A percentile compares a stretch with the other conserved stretches of the same genome.
These are phyloP conservation scores for Harpegnathos saltator DNA, from an alignment of 1,140 invertebrate species.

Conservation along the genomic window DNA sequence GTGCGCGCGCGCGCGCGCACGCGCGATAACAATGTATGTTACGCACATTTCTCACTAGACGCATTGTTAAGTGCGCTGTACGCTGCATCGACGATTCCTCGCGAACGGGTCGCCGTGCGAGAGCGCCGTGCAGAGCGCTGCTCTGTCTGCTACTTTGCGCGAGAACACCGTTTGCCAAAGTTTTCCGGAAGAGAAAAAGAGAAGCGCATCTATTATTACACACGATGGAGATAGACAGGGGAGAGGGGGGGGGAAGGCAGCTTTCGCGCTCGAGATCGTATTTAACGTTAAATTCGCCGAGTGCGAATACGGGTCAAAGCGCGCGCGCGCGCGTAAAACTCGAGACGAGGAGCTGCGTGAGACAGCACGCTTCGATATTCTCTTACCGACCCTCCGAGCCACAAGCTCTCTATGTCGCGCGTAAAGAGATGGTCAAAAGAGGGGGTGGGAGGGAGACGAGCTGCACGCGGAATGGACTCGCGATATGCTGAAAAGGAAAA, in stretches of 20 bases:
- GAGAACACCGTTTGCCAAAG: constrained; percentile 3
- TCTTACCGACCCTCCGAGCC: too few species aligned
- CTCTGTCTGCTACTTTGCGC: too few species aligned
- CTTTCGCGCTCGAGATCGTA: background rate
- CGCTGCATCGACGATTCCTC: too few species aligned
- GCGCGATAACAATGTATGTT: background rate
- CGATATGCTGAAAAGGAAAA: background rate
- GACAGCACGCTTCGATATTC: background rate
- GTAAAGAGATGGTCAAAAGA: too few species aligned
- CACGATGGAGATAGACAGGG: too few species aligned
- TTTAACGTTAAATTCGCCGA: background rate
- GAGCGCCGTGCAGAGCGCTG: too few species aligned
- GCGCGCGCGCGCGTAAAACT: background rate
- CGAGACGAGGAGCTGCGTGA: background rate
- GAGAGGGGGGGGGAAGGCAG: too few species aligned
- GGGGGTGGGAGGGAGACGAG: constrained; percentile 20
- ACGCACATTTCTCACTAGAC: too few species aligned
- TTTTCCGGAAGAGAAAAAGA: background rate
- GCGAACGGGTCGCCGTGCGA: too few species aligned
- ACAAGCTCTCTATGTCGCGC: background rate
- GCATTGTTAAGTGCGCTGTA: too few species aligned
- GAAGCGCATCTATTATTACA: too few species aligned
- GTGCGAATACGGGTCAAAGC: constrained; percentile 39
- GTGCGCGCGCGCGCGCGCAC: too few species aligned
- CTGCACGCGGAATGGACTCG: constrained; percentile 6